Evolutionary conservation across 2,113 vertebrate genomes (phyloP), one percentile per base, ranked within the genome.

Genomic region (Panthera leo): DNA sequence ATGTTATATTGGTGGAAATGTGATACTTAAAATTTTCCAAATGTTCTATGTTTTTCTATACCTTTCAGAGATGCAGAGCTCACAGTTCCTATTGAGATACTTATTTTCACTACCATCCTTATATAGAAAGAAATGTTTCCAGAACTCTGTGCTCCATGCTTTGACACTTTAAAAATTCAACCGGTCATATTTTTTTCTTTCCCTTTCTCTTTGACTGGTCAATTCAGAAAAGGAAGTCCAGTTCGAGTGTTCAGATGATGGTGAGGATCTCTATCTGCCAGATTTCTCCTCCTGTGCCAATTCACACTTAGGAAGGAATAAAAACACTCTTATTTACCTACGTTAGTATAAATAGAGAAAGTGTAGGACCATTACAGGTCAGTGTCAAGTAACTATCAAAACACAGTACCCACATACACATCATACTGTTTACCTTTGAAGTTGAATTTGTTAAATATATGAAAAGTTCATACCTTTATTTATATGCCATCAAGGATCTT

Each of bases 151-250:
- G 96, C 89, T 98, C 98, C 95, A 0, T 98, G 97, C 95, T 88
- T 97, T 98, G 97, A 90, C 95, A 83, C 88, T 98, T 98, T 95
- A 97, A 98, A 98, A 98, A 98, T 98, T 97, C 98, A 98, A 97
- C 98, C 86, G 95, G 98, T 98, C 98, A 97, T 91, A 0, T 98
- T 98, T 98, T 98, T 98, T 98, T 98, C 98, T 98, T 98, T 99
- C 98, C 98, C 98, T 97, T 98, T 98, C 98, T 98, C 97, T 99
- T 98, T 99, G 98, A 99, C 98, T 98, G 99, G 98, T 99, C 98
- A 99, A 97, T 98, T 98, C 99, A 99, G 99, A 99, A 99, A 99
- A 99, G 99, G 98, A 99, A 99, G 97, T 99, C 99, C 98, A 99
- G 98, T 98, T 99, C 98, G 97, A 99, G 99, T 99, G 98, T 99